Percentiles rank a stretch among this genome's conserved stretches.
These are phyloP conservation scores for Erinaceus europaeus DNA, from an alignment of 2,113 vertebrate genomes.

Conservation along the genomic window DNA sequence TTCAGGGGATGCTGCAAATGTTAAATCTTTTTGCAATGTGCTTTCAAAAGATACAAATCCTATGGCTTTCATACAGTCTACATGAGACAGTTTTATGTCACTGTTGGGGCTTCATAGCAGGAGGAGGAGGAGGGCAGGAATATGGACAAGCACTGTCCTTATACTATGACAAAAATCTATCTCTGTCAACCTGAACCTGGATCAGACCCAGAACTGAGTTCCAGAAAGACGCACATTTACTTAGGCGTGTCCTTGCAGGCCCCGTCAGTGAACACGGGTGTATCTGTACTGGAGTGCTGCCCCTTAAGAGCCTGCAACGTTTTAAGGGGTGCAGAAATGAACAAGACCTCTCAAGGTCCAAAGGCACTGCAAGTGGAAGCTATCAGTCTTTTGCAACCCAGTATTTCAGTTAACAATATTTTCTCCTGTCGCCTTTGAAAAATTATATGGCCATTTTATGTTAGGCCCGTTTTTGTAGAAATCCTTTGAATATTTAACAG, in stretches of 20 bases:
- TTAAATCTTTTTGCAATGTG: not conserved
- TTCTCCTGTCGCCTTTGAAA: not conserved
- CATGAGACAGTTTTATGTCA: not conserved
- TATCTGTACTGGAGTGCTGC: not conserved
- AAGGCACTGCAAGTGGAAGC: not conserved
- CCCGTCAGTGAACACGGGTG: accelerated
- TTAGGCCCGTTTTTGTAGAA: not conserved
- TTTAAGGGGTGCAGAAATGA: not conserved
- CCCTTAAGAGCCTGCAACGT: no score
- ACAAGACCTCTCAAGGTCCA: accelerated
- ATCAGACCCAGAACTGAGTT: not conserved
- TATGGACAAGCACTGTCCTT: accelerated
- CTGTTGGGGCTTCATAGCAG: not conserved
- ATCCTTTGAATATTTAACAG: slow-evolving; percentile 2
- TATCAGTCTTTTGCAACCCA: not conserved
- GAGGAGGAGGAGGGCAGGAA: no score
- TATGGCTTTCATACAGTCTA: not conserved
- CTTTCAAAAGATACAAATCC: not conserved
- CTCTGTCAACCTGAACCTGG: not conserved
- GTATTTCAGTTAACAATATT: not conserved
- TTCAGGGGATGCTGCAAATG: not conserved
- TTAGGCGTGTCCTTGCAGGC: not conserved
- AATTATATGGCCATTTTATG: not conserved
- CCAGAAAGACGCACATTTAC: accelerated
- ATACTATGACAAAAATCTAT: not conserved